phyloP scores from a whole-genome alignment of 2,113 vertebrate genomes.

The Urocolius indicus region DNA sequence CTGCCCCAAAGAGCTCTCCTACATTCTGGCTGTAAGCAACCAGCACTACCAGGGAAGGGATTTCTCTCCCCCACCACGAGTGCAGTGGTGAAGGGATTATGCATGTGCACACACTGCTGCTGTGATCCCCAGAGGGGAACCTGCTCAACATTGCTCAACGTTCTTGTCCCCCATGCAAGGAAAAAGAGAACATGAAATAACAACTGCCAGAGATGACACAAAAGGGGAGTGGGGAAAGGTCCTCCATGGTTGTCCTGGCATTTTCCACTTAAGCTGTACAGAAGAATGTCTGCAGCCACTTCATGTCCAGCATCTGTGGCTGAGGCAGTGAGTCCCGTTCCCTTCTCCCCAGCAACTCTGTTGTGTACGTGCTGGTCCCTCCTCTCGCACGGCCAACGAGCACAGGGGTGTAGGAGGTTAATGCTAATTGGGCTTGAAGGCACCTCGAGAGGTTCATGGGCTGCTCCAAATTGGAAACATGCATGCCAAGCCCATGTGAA shows the following conservation, averaged over 20 bases:
- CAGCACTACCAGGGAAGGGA: fast-evolving
- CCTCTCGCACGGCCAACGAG: not conserved
- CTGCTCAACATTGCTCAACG: not conserved
- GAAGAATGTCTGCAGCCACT: not conserved
- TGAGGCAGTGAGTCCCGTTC: not conserved
- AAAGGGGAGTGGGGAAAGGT: not conserved
- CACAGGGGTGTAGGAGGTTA: not conserved
- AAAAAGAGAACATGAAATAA: not conserved
- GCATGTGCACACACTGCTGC: not conserved
- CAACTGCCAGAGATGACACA: not conserved
- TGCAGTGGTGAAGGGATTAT: not conserved
- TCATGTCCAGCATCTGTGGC: not conserved
- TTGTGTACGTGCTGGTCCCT: fast-evolving
- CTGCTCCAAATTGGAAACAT: not conserved
- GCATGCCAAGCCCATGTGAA: not conserved
- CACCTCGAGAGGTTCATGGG: not conserved
- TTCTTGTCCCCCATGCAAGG: not conserved
- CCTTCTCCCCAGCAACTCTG: not conserved
- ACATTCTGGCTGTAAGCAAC: not conserved
- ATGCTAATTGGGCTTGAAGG: not conserved
- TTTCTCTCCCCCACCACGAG: not conserved
- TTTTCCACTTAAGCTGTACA: not conserved
- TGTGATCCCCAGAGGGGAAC: not conserved
- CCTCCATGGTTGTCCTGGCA: not conserved
- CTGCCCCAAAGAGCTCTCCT: not conserved